Conservation (phyloP, 2,888 invertebrate genomes). For the Drosophila stalkeri region DNA sequence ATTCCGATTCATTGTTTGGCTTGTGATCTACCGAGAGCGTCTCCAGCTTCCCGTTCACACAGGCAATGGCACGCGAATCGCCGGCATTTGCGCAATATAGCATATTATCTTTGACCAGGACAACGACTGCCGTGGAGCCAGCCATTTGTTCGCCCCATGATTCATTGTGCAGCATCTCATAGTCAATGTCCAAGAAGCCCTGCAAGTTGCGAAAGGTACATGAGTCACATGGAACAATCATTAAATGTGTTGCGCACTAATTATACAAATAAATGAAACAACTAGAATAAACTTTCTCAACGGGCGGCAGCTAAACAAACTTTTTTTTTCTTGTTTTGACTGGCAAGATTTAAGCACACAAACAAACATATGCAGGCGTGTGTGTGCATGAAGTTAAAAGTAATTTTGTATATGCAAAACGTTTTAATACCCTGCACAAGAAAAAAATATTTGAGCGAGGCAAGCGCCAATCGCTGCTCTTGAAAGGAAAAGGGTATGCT, state of each 20-base stretch:
- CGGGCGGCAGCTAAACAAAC: conserved; percentile 2
- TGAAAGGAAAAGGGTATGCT: neutral
- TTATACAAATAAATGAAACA: conserved; percentile 9
- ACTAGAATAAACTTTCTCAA: neutral
- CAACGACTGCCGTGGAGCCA: conserved; percentile 96
- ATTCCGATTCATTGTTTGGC: conserved; percentile 95
- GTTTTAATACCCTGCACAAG: neutral
- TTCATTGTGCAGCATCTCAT: conserved; percentile 95
- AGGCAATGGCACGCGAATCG: conserved; percentile 97
- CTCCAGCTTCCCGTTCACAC: conserved; percentile 91
- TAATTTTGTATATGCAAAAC: neutral
- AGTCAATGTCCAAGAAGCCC: conserved; percentile 96
- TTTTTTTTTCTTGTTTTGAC: neutral
- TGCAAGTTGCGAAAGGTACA: conserved; percentile 75
- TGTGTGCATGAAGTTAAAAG: neutral
- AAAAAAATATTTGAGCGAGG: too few species aligned
- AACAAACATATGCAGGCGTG: neutral
- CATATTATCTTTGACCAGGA: conserved; percentile 92
- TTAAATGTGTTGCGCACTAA: conserved; percentile 5
- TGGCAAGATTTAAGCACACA: neutral
- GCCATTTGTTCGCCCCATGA: conserved; percentile 95
- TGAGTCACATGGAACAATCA: neutral
- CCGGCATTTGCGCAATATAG: conserved; percentile 99
- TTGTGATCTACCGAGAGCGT: conserved; percentile 96
- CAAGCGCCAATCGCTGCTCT: neutral